phyloP scores from a whole-genome alignment of 2,113 vertebrate species.

The Phyllostomus discolor region DNA sequence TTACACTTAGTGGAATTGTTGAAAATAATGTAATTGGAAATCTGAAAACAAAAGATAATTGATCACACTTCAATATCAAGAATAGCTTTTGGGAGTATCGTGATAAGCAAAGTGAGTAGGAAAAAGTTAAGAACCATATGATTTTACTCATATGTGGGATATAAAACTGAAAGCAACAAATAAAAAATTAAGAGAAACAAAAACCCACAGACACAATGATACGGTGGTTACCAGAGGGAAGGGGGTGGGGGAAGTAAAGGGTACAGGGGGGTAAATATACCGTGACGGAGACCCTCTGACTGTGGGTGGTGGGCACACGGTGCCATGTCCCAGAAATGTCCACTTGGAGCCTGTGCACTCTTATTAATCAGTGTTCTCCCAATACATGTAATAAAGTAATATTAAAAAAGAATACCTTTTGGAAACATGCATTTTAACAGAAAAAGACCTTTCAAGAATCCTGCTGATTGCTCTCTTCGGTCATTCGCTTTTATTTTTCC shows the following conservation, averaged over 20 bases:
- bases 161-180: not conserved
- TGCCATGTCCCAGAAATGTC: not conserved
- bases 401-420: not conserved
- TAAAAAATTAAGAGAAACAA: not conserved
- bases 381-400: not conserved
- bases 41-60: not conserved
- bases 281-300: not conserved
- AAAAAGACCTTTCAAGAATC: not conserved
- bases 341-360: not conserved
- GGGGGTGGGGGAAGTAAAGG: not conserved
- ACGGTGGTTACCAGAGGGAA: not conserved
- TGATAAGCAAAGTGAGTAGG: not conserved
- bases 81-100: not conserved
- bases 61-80: not conserved
- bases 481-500: conserved; percentile 29
- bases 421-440: not conserved
- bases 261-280: no score
- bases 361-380: not conserved
- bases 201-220: not conserved
- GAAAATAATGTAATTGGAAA: not conserved
- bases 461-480: not conserved
- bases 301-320: not conserved
- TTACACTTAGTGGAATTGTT: not conserved
- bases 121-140: not conserved
- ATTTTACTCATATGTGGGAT: not conserved